Percentiles rank a stretch among this genome's conserved stretches.
Conservation (phyloP, 2,113 vertebrate species). For the Tricholaema leucomelas region DNA sequence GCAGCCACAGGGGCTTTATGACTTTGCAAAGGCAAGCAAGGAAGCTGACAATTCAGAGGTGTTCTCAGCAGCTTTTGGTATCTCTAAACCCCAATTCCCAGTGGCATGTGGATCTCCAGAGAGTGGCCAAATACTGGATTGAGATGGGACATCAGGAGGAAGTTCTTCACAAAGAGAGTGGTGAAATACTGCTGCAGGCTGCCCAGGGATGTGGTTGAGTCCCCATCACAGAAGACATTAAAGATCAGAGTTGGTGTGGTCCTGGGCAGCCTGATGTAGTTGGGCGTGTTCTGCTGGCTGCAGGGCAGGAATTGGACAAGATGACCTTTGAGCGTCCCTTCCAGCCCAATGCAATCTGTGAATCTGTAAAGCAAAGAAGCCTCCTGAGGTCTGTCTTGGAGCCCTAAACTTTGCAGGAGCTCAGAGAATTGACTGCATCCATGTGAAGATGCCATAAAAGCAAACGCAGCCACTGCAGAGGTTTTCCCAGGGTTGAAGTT, state of each 20-base stretch:
- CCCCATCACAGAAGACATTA: too few species aligned
- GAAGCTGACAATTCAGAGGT: neutral
- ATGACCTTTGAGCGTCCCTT: too few species aligned
- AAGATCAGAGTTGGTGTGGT: too few species aligned
- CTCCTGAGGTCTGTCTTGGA: neutral
- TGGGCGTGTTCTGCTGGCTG: too few species aligned
- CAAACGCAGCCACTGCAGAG: neutral
- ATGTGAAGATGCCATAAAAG: neutral
- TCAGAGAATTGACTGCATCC: fast-evolving
- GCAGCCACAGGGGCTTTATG: neutral
- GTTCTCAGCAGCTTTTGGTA: neutral
- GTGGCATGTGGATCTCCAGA: neutral
- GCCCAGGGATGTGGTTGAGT: too few species aligned
- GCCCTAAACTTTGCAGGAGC: neutral
- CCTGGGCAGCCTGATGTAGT: too few species aligned
- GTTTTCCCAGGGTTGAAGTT: neutral
- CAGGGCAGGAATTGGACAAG: too few species aligned
- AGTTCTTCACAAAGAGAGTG: too few species aligned
- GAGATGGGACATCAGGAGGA: too few species aligned
- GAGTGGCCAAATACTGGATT: too few species aligned
- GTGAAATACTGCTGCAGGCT: too few species aligned
- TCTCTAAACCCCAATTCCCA: neutral
- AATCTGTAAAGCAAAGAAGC: neutral
- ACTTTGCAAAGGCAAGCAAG: neutral
- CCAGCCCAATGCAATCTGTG: too few species aligned